Conservation (phyloP, 1,140 invertebrate species). For the Hyles vespertilio region DNA sequence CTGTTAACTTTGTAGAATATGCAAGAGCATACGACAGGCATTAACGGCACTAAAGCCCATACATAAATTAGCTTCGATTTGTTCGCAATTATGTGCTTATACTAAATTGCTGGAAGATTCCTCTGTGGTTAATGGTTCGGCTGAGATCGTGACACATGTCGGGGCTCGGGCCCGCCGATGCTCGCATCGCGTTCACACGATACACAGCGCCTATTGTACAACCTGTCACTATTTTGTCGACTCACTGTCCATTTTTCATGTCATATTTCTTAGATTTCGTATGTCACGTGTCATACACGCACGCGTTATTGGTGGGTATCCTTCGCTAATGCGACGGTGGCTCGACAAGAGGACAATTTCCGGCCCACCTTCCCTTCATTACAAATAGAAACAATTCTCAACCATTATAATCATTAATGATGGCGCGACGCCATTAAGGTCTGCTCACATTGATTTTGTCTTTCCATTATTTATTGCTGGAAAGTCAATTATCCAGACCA, state of each 20-base stretch:
- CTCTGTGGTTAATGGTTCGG: slow-evolving; percentile 58
- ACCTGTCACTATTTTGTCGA: slow-evolving; percentile 30
- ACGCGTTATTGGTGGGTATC: slow-evolving; percentile 45
- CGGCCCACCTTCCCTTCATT: slow-evolving; percentile 63
- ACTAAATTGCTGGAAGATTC: slow-evolving; percentile 71
- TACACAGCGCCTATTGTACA: slow-evolving; percentile 13
- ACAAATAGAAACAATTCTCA: slow-evolving; percentile 66
- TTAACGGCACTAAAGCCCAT: slow-evolving; percentile 47
- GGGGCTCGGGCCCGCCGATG: not conserved
- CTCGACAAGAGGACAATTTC: slow-evolving; percentile 69
- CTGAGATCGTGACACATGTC: slow-evolving; percentile 55
- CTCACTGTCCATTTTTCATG: slow-evolving; percentile 23
- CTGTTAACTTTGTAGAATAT: not conserved
- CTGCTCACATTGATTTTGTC: slow-evolving; percentile 40
- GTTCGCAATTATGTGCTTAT: slow-evolving; percentile 72
- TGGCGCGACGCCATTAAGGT: slow-evolving; percentile 28
- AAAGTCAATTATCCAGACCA: slow-evolving; percentile 20
- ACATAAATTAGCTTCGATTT: slow-evolving; percentile 69
- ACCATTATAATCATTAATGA: slow-evolving; percentile 66
- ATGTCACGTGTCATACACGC: slow-evolving; percentile 53
- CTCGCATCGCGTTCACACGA: slow-evolving; percentile 9
- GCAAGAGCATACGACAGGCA: slow-evolving; percentile 33
- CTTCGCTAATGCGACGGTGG: slow-evolving; percentile 57
- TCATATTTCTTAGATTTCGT: slow-evolving; percentile 9
- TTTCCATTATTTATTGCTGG: slow-evolving; percentile 32